Percentiles rank a stretch among this genome's conserved stretches.
phyloP scores from a whole-genome alignment of 2,888 invertebrate genomes.

The Ochropleura leucogaster region DNA sequence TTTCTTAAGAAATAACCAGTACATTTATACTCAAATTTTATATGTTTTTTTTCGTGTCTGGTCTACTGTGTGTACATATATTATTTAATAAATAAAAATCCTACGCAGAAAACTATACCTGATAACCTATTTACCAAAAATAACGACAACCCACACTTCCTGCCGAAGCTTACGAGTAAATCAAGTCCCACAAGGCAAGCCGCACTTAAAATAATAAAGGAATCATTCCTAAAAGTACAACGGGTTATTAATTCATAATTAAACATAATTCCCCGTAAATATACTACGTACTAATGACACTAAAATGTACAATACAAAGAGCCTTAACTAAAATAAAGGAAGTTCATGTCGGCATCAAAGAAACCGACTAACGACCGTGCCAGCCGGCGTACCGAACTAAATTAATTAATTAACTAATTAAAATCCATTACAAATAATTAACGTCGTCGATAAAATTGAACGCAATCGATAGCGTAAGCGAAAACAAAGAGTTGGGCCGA shows the following conservation, averaged over 20 bases:
- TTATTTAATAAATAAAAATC: too few relatives aligned
- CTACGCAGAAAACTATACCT: conserved; percentile 29
- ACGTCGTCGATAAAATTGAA: conserved; percentile 76
- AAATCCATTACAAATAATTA: conserved; percentile 82
- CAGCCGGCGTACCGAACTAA: conserved; percentile 77
- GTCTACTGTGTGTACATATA: too few relatives aligned
- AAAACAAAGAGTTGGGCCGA: conserved; percentile 72
- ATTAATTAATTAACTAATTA: conserved; percentile 88
- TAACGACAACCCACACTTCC: conserved; percentile 19
- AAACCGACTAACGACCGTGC: conserved; percentile 75
- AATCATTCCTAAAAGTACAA: conserved; percentile 56
- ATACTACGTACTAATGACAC: conserved; percentile 66
- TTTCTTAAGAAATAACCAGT: too few relatives aligned
- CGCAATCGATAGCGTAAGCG: conserved; percentile 73
- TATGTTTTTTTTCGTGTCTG: too few relatives aligned
- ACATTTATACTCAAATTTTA: too few relatives aligned
- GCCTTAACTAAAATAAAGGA: conserved; percentile 70
- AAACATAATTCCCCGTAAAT: conserved; percentile 66
- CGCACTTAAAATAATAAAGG: conserved; percentile 51
- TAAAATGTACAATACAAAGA: conserved; percentile 73
- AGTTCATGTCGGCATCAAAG: conserved; percentile 79
- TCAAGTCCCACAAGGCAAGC: conserved; percentile 29
- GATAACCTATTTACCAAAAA: conserved; percentile 37
- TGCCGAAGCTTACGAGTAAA: conserved; percentile 18
- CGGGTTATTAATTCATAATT: conserved; percentile 65